phyloP scores from a whole-genome alignment of 2,888 invertebrate species.

The Timema cristinae region DNA sequence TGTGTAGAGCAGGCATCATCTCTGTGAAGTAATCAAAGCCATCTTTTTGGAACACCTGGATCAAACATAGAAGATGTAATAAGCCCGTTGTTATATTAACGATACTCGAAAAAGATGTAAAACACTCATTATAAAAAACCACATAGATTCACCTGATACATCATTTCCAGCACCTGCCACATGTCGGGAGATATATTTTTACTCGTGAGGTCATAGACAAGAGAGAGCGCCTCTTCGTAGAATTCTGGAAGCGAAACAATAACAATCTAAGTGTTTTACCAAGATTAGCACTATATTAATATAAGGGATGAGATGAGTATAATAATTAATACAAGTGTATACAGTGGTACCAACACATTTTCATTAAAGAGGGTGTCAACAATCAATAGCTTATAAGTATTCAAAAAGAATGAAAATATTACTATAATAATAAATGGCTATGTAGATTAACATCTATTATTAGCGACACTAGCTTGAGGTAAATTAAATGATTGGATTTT shows the following conservation, averaged over 20 bases:
- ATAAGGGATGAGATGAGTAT: too few relatives aligned
- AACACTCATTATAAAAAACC: not conserved
- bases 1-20: constrained; percentile 98
- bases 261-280: not conserved
- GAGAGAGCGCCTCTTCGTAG: constrained; percentile 92
- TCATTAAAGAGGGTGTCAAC: too few relatives aligned
- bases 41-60: constrained; percentile 83
- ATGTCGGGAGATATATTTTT: constrained; percentile 86
- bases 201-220: constrained; percentile 87
- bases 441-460: too few relatives aligned
- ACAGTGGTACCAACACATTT: too few relatives aligned
- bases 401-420: too few relatives aligned
- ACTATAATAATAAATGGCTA: too few relatives aligned
- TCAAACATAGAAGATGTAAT: constrained; percentile 3
- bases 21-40: constrained; percentile 95
- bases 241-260: constrained; percentile 62
- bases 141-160: constrained; percentile 59
- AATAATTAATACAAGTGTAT: too few relatives aligned
- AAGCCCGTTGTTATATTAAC: not conserved
- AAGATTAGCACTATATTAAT: too few relatives aligned
- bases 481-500: too few relatives aligned
- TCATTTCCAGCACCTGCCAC: constrained; percentile 91
- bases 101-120: constrained; percentile 18
- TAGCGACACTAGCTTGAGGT: too few relatives aligned
- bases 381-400: too few relatives aligned